Evolutionary conservation across 2,797 vertebrate genomes (phyloP).

Genomic region (Gymnopithys bicolor): DNA sequence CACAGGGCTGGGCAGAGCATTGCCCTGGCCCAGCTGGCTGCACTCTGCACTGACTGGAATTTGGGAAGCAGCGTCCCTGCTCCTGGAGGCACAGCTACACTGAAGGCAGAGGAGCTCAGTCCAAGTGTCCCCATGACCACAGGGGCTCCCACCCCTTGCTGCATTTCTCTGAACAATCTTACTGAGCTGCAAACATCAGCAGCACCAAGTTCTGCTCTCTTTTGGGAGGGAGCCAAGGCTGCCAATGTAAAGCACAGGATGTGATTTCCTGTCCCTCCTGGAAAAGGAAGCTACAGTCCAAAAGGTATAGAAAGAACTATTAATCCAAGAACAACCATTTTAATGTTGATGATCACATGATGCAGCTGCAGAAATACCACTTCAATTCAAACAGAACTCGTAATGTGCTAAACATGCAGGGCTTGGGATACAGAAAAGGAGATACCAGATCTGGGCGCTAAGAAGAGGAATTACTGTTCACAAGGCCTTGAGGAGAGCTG

Average conservation of each 20-base stretch:
- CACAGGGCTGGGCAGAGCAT: rapidly evolving
- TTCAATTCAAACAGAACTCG: constrained; percentile 40
- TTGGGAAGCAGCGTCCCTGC: not conserved
- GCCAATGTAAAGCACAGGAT: constrained; percentile 38
- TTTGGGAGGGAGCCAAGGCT: constrained; percentile 48
- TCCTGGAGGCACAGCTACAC: not conserved
- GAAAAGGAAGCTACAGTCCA: constrained; percentile 52
- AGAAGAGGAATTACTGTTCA: constrained; percentile 15
- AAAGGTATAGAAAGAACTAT: constrained; percentile 60
- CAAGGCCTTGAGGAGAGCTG: not conserved
- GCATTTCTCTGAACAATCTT: not conserved
- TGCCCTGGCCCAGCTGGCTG: not conserved
- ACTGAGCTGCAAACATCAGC: constrained; percentile 1
- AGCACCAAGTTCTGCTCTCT: constrained; percentile 4
- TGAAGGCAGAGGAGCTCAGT: not conserved
- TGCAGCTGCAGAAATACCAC: constrained; percentile 20
- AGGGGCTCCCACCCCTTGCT: not conserved
- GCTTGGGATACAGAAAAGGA: not conserved
- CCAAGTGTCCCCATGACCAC: not conserved
- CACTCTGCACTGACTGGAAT: not conserved
- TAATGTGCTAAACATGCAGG: not conserved
- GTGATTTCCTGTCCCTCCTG: constrained; percentile 55
- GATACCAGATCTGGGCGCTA: not conserved
- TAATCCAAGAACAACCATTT: constrained; percentile 60
- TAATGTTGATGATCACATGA: constrained; percentile 32